phyloP scores from a whole-genome alignment of 2,113 vertebrate species.

The Monarcha castaneiventris region DNA sequence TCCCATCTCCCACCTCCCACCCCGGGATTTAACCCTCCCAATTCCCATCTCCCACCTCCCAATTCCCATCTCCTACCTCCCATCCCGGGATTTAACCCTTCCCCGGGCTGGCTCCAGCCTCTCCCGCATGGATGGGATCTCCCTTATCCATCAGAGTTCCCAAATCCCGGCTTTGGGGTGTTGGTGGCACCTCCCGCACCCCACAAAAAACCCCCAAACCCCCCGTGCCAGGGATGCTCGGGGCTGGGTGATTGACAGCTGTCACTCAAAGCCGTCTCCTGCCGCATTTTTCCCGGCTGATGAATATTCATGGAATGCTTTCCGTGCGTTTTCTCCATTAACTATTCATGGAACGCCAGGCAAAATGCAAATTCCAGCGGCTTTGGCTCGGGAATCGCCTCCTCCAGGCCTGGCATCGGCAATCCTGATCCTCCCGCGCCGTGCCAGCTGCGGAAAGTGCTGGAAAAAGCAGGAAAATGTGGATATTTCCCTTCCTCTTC shows the following conservation, averaged over 20 bases:
- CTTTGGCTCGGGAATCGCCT: background rate
- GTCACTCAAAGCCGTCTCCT: background rate
- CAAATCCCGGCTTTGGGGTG: background rate
- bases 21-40: too few species aligned
- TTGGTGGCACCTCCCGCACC: rapidly evolving
- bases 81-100: background rate
- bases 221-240: rapidly evolving
- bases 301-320: background rate
- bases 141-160: background rate
- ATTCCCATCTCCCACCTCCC: background rate
- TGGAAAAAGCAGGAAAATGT: rapidly evolving
- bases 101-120: rapidly evolving
- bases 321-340: rapidly evolving
- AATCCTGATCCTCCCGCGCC: background rate
- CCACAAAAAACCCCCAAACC: rapidly evolving
- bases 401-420: rapidly evolving
- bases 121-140: rapidly evolving
- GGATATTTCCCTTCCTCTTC: rapidly evolving
- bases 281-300: background rate
- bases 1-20: too few species aligned
- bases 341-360: background rate
- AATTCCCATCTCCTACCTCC: too few species aligned
- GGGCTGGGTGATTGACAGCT: background rate
- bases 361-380: background rate
- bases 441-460: rapidly evolving